These are phyloP conservation scores for Chymomyza caudatula DNA, from an alignment of 2,888 invertebrate genomes.

Conservation along the genomic window DNA sequence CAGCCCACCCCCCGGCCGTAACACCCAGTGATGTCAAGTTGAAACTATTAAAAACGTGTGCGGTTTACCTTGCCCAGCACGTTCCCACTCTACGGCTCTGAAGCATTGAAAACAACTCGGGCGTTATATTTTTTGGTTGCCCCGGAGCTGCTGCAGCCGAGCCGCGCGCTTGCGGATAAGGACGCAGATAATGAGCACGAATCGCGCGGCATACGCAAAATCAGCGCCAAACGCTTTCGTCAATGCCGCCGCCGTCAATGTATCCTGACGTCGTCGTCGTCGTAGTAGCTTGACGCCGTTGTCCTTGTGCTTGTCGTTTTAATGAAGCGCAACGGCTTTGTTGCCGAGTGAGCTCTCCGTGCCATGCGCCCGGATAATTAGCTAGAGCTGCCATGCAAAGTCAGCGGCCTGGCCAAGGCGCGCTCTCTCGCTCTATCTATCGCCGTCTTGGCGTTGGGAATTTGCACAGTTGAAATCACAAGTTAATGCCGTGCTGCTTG, in stretches of 20 bases:
- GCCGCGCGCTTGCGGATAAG: conserved; percentile 53
- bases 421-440: conserved; percentile 27
- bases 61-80: not conserved
- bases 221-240: conserved; percentile 9
- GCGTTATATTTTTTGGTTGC: not conserved
- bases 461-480: conserved; percentile 76
- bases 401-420: conserved; percentile 52
- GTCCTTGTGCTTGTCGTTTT: conserved; percentile 62
- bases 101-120: not conserved
- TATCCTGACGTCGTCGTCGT: too few relatives aligned
- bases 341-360: conserved; percentile 27
- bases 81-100: not conserved
- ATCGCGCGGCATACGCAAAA: not conserved
- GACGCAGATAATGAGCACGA: conserved; percentile 65
- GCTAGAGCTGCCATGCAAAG: conserved; percentile 72
- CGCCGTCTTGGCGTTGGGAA: conserved; percentile 62
- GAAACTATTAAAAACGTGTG: conserved; percentile 52
- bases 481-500: conserved; percentile 65
- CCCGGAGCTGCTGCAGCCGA: conserved; percentile 7
- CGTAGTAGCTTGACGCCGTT: not conserved
- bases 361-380: conserved; percentile 67
- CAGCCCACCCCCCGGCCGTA: not conserved
- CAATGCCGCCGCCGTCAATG: not conserved
- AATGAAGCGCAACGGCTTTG: conserved; percentile 69
- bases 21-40: not conserved